Conservation (phyloP, 2,113 vertebrate genomes). For the Labeo catla region DNA sequence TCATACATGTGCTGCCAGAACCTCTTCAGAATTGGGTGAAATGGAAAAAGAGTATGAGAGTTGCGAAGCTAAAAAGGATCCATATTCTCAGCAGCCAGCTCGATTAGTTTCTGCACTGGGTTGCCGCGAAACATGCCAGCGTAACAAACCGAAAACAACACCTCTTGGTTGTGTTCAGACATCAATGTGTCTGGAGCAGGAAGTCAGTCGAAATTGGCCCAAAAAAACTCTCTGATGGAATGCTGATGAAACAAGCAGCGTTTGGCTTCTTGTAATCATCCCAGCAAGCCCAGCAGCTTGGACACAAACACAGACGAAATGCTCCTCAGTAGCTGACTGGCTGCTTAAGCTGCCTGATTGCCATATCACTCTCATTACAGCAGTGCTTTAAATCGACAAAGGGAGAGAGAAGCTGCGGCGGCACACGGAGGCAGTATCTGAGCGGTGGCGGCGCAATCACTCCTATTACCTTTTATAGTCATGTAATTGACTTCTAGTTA, state of each 20-base stretch:
- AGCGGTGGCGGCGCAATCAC: slow-evolving; percentile 59
- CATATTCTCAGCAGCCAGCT: neutral
- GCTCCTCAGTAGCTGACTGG: slow-evolving; percentile 32
- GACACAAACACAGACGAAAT: slow-evolving; percentile 36
- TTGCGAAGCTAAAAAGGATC: slow-evolving; percentile 30
- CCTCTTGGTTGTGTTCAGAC: slow-evolving; percentile 35
- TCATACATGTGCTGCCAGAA: slow-evolving; percentile 30
- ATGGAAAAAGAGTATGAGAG: slow-evolving; percentile 27
- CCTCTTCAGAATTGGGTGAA: slow-evolving; percentile 31
- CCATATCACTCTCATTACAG: slow-evolving; percentile 53
- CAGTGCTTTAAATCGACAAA: slow-evolving; percentile 51
- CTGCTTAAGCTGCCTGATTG: slow-evolving; percentile 41
- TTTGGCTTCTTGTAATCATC: slow-evolving; percentile 43
- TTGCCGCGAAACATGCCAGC: neutral
- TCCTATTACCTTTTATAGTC: slow-evolving; percentile 63
- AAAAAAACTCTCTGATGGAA: slow-evolving; percentile 19
- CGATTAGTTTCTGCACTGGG: neutral
- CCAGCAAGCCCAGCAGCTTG: slow-evolving; percentile 31
- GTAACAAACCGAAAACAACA: neutral
- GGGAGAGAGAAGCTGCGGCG: slow-evolving; percentile 33
- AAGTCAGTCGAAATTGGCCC: slow-evolving; percentile 43
- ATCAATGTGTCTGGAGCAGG: slow-evolving; percentile 42
- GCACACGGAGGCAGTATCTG: slow-evolving; percentile 37
- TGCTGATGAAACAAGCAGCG: slow-evolving; percentile 23
- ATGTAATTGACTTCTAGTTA: slow-evolving; percentile 69